phyloP scores from a whole-genome alignment of 2,113 vertebrate genomes.

The Ia io region DNA sequence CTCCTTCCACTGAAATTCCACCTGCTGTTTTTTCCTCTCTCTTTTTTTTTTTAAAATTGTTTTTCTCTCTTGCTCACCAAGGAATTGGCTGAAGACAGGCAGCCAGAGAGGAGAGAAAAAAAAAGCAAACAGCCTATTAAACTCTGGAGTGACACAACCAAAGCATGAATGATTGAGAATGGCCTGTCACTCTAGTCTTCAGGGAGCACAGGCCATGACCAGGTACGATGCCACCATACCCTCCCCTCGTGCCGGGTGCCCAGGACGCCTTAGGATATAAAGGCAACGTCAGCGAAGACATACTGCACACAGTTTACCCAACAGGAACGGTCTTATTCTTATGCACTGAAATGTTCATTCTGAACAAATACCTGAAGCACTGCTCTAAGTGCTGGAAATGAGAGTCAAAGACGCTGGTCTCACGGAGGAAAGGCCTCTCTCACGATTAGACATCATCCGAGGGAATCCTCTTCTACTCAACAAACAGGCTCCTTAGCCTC shows the following conservation, averaged over 20 bases:
- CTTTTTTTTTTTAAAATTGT: too few relatives aligned
- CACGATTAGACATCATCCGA: accelerated
- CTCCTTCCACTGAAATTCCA: not conserved
- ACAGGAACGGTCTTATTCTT: not conserved
- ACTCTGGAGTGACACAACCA: not conserved
- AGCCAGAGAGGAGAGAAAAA: not conserved
- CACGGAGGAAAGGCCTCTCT: not conserved
- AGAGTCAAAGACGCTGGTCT: not conserved
- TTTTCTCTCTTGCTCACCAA: not conserved
- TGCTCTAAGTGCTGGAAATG: not conserved
- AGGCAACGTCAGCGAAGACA: not conserved
- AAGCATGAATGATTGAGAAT: not conserved
- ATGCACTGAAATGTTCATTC: not conserved
- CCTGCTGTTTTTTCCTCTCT: not conserved
- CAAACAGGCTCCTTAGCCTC: not conserved
- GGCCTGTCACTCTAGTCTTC: not conserved
- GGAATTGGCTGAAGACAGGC: not conserved
- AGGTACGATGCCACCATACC: not conserved
- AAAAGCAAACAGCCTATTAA: not conserved
- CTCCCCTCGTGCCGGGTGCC: not conserved
- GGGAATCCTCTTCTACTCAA: not conserved
- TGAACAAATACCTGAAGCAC: not conserved
- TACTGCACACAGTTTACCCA: not conserved
- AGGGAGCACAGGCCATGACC: not conserved
- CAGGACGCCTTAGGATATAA: not conserved